Evolutionary conservation across 2,797 vertebrate species (phyloP).

Genomic region (Brachyrhaphis roseni): DNA sequence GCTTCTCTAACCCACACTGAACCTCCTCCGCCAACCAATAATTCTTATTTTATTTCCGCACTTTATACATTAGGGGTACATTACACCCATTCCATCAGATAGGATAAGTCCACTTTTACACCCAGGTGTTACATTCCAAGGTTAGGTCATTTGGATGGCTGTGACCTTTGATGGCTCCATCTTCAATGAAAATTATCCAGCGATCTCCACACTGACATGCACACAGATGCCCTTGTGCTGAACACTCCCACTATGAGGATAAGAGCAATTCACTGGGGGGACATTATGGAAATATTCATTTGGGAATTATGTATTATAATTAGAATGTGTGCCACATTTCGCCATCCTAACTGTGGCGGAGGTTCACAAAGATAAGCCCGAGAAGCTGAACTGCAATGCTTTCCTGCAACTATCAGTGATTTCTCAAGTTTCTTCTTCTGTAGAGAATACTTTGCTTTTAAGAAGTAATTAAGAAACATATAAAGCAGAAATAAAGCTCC

Average conservation of each 20-base stretch:
- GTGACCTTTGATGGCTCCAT: constrained; percentile 81
- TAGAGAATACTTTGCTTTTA: constrained; percentile 69
- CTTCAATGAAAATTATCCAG: constrained; percentile 80
- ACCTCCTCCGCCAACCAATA: constrained; percentile 72
- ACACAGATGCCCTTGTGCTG: constrained; percentile 75
- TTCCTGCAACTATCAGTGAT: constrained; percentile 14
- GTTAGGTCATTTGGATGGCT: constrained; percentile 81
- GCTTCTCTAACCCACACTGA: constrained; percentile 64
- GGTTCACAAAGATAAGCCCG: constrained; percentile 14
- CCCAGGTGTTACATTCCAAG: constrained; percentile 83
- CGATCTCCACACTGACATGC: constrained; percentile 73
- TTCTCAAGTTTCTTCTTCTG: constrained; percentile 50
- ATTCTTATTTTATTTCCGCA: constrained; percentile 81
- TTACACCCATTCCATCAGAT: constrained; percentile 81
- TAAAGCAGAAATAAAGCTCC: constrained; percentile 74
- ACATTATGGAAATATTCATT: constrained; percentile 78
- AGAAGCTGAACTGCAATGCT: constrained; percentile 21
- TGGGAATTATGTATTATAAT: constrained; percentile 74
- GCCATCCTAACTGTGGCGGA: constrained; percentile 25
- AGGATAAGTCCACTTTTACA: constrained; percentile 84
- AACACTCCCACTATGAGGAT: constrained; percentile 65
- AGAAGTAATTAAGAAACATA: constrained; percentile 77
- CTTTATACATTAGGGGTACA: constrained; percentile 82
- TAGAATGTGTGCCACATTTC: constrained; percentile 61
- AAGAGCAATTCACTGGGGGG: constrained; percentile 70